phyloP scores from a whole-genome alignment of 2,888 invertebrate species.

The Orthosia cruda region DNA sequence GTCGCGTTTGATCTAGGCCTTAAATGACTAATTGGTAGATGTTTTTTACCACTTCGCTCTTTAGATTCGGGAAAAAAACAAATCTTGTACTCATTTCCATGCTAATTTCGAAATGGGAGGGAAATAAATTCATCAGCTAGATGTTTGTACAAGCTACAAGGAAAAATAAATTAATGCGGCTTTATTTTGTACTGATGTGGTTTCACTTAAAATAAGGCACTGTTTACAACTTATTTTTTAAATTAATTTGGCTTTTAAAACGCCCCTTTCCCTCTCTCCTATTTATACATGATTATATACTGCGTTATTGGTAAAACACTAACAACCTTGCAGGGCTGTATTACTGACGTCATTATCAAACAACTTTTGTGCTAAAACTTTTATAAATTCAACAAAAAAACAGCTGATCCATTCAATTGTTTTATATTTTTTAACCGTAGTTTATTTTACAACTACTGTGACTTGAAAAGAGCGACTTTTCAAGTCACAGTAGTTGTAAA shows the following conservation, averaged over 20 bases:
- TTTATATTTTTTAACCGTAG: too few relatives aligned
- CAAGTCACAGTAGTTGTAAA: slow-evolving; percentile 23
- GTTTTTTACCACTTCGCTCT: slow-evolving; percentile 48
- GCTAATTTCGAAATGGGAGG: slow-evolving; percentile 53
- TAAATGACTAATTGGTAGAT: slow-evolving; percentile 59
- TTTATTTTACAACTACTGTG: too few relatives aligned
- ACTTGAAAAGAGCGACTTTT: too few relatives aligned
- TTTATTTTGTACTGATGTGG: slow-evolving; percentile 19
- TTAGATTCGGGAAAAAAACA: slow-evolving; percentile 47
- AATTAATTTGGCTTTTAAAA: too few relatives aligned
- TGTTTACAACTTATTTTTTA: neutral
- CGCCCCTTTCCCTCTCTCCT: too few relatives aligned
- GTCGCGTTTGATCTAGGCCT: slow-evolving; percentile 60
- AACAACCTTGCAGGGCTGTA: too few relatives aligned
- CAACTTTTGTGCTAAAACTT: too few relatives aligned
- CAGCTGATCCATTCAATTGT: too few relatives aligned
- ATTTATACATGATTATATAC: too few relatives aligned
- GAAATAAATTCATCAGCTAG: slow-evolving; percentile 50
- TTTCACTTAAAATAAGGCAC: slow-evolving; percentile 3
- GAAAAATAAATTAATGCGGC: slow-evolving; percentile 39
- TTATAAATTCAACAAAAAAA: too few relatives aligned
- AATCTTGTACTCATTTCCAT: slow-evolving; percentile 59
- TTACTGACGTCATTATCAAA: too few relatives aligned
- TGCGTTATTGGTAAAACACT: too few relatives aligned
- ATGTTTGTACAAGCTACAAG: slow-evolving; percentile 38